These are phyloP conservation scores for Drosophila lacicola DNA, from an alignment of 2,888 invertebrate species.

Conservation along the genomic window DNA sequence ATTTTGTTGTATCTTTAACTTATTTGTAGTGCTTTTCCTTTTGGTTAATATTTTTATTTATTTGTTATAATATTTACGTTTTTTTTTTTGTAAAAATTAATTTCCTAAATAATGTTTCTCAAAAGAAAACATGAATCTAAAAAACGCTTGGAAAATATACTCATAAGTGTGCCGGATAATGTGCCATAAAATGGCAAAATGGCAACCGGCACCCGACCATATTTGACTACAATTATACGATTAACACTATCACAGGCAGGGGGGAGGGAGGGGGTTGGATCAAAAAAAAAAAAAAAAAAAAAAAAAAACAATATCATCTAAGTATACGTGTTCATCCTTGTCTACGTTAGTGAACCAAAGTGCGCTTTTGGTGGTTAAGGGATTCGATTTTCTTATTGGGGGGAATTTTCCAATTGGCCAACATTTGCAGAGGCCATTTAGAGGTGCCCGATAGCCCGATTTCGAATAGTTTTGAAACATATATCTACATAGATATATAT, in stretches of 20 bases:
- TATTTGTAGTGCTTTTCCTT: neutral
- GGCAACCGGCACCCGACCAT: conserved; percentile 40
- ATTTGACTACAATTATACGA: conserved; percentile 31
- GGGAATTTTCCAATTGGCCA: neutral
- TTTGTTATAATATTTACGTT: conserved; percentile 1
- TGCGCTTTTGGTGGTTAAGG: conserved; percentile 13
- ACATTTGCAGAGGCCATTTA: neutral
- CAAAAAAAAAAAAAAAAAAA: neutral
- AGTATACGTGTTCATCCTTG: conserved; percentile 19
- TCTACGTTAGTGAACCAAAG: conserved; percentile 13
- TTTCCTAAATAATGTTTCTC: conserved; percentile 48
- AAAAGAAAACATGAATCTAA: conserved; percentile 56
- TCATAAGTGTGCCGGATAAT: conserved; percentile 40
- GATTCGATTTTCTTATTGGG: neutral
- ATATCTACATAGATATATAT: conserved; percentile 7
- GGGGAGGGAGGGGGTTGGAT: conserved; percentile 61
- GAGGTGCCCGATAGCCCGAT: conserved; percentile 19
- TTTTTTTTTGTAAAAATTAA: conserved; percentile 27
- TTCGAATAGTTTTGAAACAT: conserved; percentile 6
- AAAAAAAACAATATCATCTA: conserved; percentile 36
- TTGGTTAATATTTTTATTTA: conserved; percentile 2
- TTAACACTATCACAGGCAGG: conserved; percentile 82
- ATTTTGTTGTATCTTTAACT: neutral
- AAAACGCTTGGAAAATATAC: conserved; percentile 46
- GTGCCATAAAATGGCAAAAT: conserved; percentile 37